These are phyloP conservation scores for Oryzias sinensis DNA, from an alignment of 2,797 vertebrate genomes.

Conservation along the genomic window DNA sequence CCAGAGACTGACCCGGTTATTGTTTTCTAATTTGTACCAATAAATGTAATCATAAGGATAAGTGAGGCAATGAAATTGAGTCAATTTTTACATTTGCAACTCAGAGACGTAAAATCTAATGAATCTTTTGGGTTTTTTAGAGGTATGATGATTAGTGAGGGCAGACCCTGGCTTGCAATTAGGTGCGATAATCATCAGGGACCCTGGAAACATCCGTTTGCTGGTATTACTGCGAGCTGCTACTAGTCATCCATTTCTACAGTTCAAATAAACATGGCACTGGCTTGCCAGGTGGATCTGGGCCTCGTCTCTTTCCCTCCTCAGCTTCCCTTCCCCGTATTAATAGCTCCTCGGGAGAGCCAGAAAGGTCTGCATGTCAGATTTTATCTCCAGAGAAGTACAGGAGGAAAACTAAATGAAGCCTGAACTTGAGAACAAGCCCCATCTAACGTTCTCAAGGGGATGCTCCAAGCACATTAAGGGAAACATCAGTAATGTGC, in stretches of 20 bases:
- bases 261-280: conserved; percentile 70
- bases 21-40: too few relatives aligned
- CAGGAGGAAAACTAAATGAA: conserved; percentile 76
- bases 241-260: conserved; percentile 58
- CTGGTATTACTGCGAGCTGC: conserved; percentile 43
- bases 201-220: conserved; percentile 35
- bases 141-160: conserved; percentile 38
- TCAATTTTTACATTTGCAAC: too few relatives aligned
- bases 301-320: conserved; percentile 52
- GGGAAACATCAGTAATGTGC: conserved; percentile 81
- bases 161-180: conserved; percentile 27
- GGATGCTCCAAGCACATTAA: conserved; percentile 78
- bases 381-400: conserved; percentile 78
- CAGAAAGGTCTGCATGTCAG: conserved; percentile 70
- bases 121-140: too few relatives aligned
- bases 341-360: conserved; percentile 82
- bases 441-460: conserved; percentile 70
- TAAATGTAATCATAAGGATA: too few relatives aligned
- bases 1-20: too few relatives aligned
- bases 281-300: conserved; percentile 62
- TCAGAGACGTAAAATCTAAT: too few relatives aligned
- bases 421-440: conserved; percentile 80
- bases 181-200: conserved; percentile 44
- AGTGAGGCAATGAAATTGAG: too few relatives aligned
- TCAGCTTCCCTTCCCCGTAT: conserved; percentile 63